phyloP scores from a whole-genome alignment of 2,113 vertebrate genomes.

The Gallinago jamesoni region DNA sequence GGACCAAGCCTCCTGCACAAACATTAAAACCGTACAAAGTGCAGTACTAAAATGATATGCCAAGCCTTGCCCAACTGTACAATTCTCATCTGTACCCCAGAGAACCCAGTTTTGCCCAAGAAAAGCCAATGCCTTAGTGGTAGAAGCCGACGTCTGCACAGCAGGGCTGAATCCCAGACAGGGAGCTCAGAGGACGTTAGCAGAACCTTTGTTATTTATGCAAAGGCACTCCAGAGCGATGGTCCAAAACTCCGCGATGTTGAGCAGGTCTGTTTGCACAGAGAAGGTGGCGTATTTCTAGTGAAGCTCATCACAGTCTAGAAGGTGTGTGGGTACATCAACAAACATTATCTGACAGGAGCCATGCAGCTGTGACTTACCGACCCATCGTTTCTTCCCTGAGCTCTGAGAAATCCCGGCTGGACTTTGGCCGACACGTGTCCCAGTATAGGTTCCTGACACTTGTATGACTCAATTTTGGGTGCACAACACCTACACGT shows the following conservation, averaged over 20 bases:
- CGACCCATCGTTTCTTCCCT: background rate
- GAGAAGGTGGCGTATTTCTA: background rate
- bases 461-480: accelerated
- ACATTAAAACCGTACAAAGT: slow-evolving; percentile 49
- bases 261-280: background rate
- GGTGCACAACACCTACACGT: accelerated
- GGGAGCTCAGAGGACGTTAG: background rate
- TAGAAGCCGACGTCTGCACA: background rate
- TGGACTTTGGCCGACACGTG: accelerated
- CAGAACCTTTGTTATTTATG: background rate
- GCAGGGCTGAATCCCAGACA: background rate
- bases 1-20: slow-evolving; percentile 46
- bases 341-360: background rate
- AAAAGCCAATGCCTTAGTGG: background rate
- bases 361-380: background rate
- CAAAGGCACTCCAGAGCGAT: background rate
- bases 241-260: background rate
- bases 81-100: background rate
- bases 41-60: slow-evolving; percentile 6
- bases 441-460: accelerated
- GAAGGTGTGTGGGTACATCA: background rate
- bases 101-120: background rate
- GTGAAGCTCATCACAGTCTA: background rate
- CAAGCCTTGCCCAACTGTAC: background rate
- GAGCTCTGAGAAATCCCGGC: background rate